These are phyloP conservation scores for Autographa pulchrina DNA, from an alignment of 2,888 invertebrate species.

Conservation along the genomic window DNA sequence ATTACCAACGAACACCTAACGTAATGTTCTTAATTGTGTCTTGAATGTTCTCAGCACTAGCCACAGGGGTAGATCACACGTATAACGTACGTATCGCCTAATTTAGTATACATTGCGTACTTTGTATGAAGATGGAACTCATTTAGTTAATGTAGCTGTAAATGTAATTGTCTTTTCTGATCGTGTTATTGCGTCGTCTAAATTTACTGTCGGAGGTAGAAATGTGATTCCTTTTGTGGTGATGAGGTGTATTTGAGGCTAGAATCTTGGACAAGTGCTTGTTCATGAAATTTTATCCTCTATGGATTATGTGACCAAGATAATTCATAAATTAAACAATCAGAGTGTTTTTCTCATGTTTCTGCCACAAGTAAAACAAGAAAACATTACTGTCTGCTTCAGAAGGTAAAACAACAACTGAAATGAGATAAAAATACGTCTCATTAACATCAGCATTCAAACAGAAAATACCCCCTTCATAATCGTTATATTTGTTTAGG, in stretches of 20 bases:
- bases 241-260: background rate
- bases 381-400: no score
- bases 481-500: no score
- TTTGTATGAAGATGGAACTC: slow-evolving; percentile 1
- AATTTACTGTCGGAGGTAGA: background rate
- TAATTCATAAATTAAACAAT: no score
- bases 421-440: no score
- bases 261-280: no score
- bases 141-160: background rate
- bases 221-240: background rate
- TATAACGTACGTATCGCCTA: background rate
- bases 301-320: no score
- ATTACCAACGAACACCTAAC: background rate
- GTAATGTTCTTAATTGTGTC: background rate
- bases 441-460: no score
- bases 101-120: background rate
- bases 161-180: background rate
- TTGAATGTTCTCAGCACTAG: background rate
- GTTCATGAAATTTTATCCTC: no score
- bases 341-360: no score
- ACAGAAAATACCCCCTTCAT: no score
- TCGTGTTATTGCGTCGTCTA: background rate
- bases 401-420: no score
- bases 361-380: no score
- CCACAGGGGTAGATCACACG: background rate